Conservation (phyloP, 2,113 vertebrate species). For the Ptychochromis oligacanthus region DNA sequence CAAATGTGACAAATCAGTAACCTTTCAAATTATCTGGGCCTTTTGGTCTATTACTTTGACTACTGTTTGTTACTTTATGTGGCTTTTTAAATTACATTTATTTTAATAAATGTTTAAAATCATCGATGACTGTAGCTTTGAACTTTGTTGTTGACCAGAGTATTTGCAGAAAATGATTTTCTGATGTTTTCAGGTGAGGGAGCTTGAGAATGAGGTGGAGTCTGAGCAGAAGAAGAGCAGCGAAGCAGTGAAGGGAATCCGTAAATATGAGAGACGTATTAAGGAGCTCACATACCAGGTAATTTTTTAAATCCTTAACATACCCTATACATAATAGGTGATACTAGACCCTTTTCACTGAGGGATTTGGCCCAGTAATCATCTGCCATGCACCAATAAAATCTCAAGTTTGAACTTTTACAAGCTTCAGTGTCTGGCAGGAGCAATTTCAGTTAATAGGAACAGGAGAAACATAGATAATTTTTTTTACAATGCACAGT, state of each 20-base stretch:
- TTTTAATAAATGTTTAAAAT: neutral
- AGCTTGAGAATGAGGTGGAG: slow-evolving; percentile 88
- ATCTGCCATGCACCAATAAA: no score
- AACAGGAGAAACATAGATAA: no score
- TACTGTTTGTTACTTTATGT: no score
- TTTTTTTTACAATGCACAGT: no score
- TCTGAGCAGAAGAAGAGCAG: slow-evolving; percentile 77
- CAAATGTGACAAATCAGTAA: neutral
- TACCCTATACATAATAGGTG: no score
- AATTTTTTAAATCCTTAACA: neutral
- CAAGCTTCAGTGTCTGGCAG: no score
- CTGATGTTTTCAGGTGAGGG: slow-evolving; percentile 78
- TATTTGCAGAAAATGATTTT: neutral
- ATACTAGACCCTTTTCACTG: no score
- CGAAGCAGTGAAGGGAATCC: slow-evolving; percentile 88
- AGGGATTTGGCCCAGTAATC: no score
- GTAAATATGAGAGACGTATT: slow-evolving; percentile 90
- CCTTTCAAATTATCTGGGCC: neutral
- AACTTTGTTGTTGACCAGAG: neutral
- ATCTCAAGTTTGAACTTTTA: no score
- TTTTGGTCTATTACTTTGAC: neutral
- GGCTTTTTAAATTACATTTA: neutral
- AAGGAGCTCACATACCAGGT: slow-evolving; percentile 93
- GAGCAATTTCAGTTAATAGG: no score
- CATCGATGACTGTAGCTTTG: neutral